phyloP scores from a whole-genome alignment of 1,140 invertebrate genomes.

The Pseudomyrmex sp. region DNA sequence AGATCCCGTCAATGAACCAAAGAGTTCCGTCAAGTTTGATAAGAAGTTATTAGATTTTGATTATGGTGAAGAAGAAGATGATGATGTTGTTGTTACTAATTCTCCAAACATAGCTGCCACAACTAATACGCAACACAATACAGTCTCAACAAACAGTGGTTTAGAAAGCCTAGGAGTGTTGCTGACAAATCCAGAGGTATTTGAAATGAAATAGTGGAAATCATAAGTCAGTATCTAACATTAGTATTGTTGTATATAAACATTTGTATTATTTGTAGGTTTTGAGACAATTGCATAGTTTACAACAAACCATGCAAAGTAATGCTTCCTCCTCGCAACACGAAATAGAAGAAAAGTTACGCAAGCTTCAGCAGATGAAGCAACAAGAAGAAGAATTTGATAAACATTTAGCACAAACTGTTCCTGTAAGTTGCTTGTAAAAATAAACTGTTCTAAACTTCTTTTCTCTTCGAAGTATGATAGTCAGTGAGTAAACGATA shows the following conservation, averaged over 20 bases:
- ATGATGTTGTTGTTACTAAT: conserved; percentile 84
- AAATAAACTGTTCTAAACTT: neutral
- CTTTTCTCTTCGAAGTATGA: neutral
- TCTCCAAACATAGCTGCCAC: conserved; percentile 77
- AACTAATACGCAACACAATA: conserved; percentile 77
- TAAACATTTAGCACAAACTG: conserved; percentile 90
- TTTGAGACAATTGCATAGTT: conserved; percentile 88
- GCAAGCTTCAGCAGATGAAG: conserved; percentile 90
- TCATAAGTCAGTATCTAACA: conserved; percentile 26
- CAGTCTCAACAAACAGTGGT: conserved; percentile 74
- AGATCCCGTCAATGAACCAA: conserved; percentile 80
- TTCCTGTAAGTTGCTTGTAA: conserved; percentile 85
- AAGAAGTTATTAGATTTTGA: conserved; percentile 94
- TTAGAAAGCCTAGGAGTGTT: conserved; percentile 82
- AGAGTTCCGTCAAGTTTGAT: conserved; percentile 88
- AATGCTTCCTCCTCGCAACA: conserved; percentile 83
- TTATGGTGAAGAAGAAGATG: conserved; percentile 93
- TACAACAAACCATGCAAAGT: conserved; percentile 86
- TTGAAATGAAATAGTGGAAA: neutral
- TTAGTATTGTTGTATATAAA: neutral
- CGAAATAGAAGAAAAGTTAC: conserved; percentile 90
- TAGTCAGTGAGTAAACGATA: neutral
- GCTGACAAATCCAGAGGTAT: conserved; percentile 83
- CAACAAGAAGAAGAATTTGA: conserved; percentile 93
- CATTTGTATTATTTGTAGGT: conserved; percentile 83